These are phyloP conservation scores for Diaphora mendica DNA, from an alignment of 2,888 invertebrate species.

Conservation along the genomic window DNA sequence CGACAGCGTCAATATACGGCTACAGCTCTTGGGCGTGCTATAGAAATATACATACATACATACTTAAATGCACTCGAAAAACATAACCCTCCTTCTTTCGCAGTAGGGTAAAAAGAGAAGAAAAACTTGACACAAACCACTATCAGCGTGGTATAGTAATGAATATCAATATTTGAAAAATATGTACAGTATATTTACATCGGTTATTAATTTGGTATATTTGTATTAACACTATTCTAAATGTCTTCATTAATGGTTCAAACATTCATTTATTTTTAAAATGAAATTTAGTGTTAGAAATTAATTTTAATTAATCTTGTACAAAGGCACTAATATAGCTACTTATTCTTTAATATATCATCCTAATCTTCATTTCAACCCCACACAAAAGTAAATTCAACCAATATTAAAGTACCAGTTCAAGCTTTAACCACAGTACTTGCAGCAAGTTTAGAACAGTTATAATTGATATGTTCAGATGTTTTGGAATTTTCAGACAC, in stretches of 20 bases:
- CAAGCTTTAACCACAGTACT: not conserved
- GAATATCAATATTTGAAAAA: no score
- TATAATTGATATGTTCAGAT: conserved; percentile 89
- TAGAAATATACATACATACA: no score
- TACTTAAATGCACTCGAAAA: no score
- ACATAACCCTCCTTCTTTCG: no score
- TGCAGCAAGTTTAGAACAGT: conserved; percentile 40
- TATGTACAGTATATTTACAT: no score
- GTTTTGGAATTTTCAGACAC: conserved; percentile 93
- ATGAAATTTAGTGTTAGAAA: not conserved
- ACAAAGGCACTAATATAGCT: not conserved
- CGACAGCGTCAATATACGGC: no score
- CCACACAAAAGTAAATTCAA: not conserved
- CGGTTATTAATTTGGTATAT: not conserved
- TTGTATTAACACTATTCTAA: not conserved
- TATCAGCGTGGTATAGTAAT: no score
- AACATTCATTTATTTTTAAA: no score
- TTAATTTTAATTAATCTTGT: not conserved
- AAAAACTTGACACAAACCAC: no score
- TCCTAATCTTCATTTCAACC: no score
- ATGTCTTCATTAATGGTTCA: not conserved
- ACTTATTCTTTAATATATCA: not conserved
- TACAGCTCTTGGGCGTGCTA: no score
- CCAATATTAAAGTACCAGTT: not conserved
- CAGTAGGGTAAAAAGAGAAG: no score